Base-by-base conservation (phyloP, 2,113 vertebrate species). In the Peromyscus maniculatus region DNA sequence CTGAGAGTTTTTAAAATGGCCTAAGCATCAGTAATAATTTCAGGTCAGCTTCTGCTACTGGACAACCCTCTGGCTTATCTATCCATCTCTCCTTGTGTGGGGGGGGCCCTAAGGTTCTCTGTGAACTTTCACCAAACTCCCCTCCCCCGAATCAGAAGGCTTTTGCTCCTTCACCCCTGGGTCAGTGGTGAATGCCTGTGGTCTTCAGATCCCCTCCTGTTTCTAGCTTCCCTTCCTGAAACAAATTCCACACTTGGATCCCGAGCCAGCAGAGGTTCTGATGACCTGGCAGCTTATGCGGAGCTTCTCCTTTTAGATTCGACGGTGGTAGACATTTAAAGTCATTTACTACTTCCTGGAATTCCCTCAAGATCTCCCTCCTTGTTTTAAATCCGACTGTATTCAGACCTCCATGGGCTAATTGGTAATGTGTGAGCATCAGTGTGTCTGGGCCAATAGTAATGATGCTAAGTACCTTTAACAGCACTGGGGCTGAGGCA, bases 341-440 rank as follows among this genome's bases (percentile, higher is more conserved):
- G 66, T 80, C 94, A 87, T 91, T 75, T 94, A 89, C 49, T 83
- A 57, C n/a, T 93, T 78, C 84, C 31, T 91, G 49, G 91, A 94
- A 52, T 52, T 89, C 62, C 64, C 33, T 91, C 55, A 74, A 64
- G 55, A 91, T 36, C 55, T 9, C 15, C 28, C 10, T 11, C 26
- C 15, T 3, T 22, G 66, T 88, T 33, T 11, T 33, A 95, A 84
- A 43, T 64, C 36, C 80, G 46, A 26, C 69, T 71, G 0, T 71
- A 0, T 95, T 78, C 33, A 91, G 75, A 66, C 33, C 87, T 75
- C 88, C 19, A 15, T 1, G 0, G 57, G 12, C 33, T 52, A 33
- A 24, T 91, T 84, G 59, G 19, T 24, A 66, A 59, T 46, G 31
- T 46, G 43, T 24, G 52, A 78, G 31, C 13, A 39, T 62, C 71